Evolutionary conservation across 1,140 invertebrate genomes (phyloP).

Genomic region (Notospermus geniculatus): DNA sequence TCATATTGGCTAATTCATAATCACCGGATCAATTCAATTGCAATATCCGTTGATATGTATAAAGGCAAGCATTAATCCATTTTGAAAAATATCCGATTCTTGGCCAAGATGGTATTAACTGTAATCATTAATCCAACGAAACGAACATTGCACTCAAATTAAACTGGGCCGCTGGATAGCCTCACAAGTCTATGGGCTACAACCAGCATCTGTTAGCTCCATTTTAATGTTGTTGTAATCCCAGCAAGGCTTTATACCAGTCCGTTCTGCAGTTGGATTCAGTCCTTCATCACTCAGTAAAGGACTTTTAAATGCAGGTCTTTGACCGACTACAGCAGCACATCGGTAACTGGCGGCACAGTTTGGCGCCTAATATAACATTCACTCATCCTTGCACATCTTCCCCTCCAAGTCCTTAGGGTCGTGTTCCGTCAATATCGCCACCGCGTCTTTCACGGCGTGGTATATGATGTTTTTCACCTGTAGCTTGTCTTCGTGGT

Average conservation of each 20-base stretch:
- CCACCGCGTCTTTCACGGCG: slow-evolving; percentile 89
- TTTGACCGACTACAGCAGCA: not conserved
- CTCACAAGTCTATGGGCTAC: too few species aligned
- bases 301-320: too few species aligned
- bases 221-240: too few species aligned
- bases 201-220: too few species aligned
- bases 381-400: slow-evolving; percentile 2
- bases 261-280: too few species aligned
- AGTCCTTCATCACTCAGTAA: too few species aligned
- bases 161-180: too few species aligned
- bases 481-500: slow-evolving; percentile 97
- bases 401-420: slow-evolving; percentile 29
- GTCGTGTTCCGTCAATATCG: slow-evolving; percentile 59
- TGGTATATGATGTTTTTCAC: slow-evolving; percentile 99
- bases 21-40: not conserved
- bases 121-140: too few species aligned
- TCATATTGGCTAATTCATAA: too few species aligned
- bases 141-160: too few species aligned
- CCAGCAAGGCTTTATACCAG: too few species aligned
- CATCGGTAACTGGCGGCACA: not conserved
- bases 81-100: not conserved
- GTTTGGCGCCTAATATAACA: not conserved
- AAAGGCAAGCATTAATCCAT: not conserved
- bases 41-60: slow-evolving; percentile 4
- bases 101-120: too few species aligned